Evolutionary conservation across 2,888 invertebrate species (phyloP).

Genomic region (Acanthosepion lycidas): DNA sequence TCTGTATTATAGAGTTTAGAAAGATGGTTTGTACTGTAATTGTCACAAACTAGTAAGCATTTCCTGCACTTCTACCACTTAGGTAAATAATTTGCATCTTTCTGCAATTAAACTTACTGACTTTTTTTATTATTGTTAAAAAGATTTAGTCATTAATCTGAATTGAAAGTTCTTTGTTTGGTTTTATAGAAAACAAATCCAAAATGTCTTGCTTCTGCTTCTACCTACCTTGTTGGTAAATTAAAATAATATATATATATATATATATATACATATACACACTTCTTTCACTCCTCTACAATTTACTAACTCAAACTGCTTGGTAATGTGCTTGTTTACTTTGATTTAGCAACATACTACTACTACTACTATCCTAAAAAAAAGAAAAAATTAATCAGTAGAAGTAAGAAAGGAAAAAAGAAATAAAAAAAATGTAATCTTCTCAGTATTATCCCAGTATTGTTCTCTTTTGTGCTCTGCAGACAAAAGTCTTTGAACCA

Average conservation of each 20-base stretch:
- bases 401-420: background rate
- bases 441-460: constrained; percentile 11
- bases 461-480: constrained; percentile 2
- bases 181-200: background rate
- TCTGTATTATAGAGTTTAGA: background rate
- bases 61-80: background rate
- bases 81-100: constrained; percentile 15
- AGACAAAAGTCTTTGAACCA: constrained; percentile 33
- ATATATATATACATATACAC: too few relatives aligned
- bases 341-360: too few relatives aligned
- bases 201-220: background rate
- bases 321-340: too few relatives aligned
- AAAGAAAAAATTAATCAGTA: background rate
- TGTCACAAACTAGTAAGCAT: background rate
- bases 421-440: background rate
- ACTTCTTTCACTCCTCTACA: too few relatives aligned
- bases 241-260: too few relatives aligned
- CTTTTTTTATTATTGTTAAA: background rate
- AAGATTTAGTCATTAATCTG: background rate
- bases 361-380: too few relatives aligned
- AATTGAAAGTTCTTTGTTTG: background rate
- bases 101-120: background rate
- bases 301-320: too few relatives aligned
- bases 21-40: too few relatives aligned
- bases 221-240: background rate